These are phyloP conservation scores for Ennomos erosarius DNA, from an alignment of 2,888 invertebrate genomes.

Conservation along the genomic window DNA sequence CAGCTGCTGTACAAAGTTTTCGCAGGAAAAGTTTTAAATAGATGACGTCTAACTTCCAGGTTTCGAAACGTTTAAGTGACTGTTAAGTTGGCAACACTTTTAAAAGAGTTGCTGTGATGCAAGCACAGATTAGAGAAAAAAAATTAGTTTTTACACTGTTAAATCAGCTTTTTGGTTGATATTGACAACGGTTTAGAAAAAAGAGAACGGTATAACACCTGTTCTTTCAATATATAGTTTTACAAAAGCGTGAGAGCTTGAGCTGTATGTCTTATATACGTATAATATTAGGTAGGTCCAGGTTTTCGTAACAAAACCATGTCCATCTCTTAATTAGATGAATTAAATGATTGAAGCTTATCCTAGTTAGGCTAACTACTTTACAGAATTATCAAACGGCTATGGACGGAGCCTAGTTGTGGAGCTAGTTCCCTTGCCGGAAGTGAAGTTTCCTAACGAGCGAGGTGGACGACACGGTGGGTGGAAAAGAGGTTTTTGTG, in stretches of 20 bases:
- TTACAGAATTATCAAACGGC: slow-evolving; percentile 17
- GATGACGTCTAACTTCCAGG: slow-evolving; percentile 7
- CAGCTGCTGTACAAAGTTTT: slow-evolving; percentile 7
- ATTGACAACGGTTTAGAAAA: too few relatives aligned
- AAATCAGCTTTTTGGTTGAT: too few relatives aligned
- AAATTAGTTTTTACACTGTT: too few relatives aligned
- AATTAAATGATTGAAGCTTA: background rate
- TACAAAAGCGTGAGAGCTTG: too few relatives aligned
- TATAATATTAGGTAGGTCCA: too few relatives aligned
- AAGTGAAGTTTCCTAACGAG: slow-evolving; percentile 54
- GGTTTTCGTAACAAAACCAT: too few relatives aligned
- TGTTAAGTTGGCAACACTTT: slow-evolving; percentile 10
- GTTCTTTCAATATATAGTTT: too few relatives aligned
- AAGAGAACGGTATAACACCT: too few relatives aligned
- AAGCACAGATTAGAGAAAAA: too few relatives aligned
- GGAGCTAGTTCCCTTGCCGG: slow-evolving; percentile 24
- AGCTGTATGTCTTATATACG: too few relatives aligned
- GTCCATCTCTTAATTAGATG: background rate
- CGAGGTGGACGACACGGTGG: slow-evolving; percentile 50
- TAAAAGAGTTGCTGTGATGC: background rate
- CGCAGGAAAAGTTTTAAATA: slow-evolving; percentile 4
- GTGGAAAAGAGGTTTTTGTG: slow-evolving; percentile 27
- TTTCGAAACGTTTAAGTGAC: slow-evolving; percentile 8
- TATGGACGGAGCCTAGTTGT: background rate
- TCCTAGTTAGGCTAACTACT: slow-evolving; percentile 6